Evolutionary conservation across 2,888 invertebrate species (phyloP), one percentile per base, ranked within the genome.

Genomic region (Ormyrus labotus): DNA sequence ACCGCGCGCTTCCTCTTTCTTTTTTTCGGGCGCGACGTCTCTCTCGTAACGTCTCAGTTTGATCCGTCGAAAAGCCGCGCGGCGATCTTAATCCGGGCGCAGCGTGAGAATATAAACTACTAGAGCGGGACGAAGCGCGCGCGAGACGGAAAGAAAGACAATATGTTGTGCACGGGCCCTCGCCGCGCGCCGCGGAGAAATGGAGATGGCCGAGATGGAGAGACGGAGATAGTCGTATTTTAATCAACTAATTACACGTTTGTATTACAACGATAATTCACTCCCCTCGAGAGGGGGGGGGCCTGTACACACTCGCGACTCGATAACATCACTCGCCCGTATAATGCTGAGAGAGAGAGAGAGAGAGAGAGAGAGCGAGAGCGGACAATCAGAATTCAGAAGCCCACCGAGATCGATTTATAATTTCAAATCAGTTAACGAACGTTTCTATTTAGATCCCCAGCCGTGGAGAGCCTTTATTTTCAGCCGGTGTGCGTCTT

Each of bases 241-340:
- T 57, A 69, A 69, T 69, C 69, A 69, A 47, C 69, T 69, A 69
- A 69, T 69, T 69, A 69, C 57, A 57, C 69, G 69, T 57, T 69
- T 57, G 69, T 57, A 57, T 57, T 69, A 69, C 67, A 53, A 10
- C 34, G 67, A 67, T 67, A 67, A 67, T 67, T 67, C 55, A 67
- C 55, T 50, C 5, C 7, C 13, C 47, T 47, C 65, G 9, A 2
- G 67, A 34, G 5, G 48, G 1, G 19, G 1, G 19, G 19, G 47
- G 5, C n/a, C 7, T 11, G 47, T 61, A 47, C 45, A 13, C 13
- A 50, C 51, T 65, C 50, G 9, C 65, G 48, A 63, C 63, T 47
- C 11, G 63, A 63, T 63, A 63, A 48, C 63, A 63, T 63, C 47
- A 6, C 19, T 19, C 19, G 6, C 13, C 60, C 60, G 6, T 6